phyloP scores from a whole-genome alignment of 1,140 invertebrate species.

The Drosophila miranda region DNA sequence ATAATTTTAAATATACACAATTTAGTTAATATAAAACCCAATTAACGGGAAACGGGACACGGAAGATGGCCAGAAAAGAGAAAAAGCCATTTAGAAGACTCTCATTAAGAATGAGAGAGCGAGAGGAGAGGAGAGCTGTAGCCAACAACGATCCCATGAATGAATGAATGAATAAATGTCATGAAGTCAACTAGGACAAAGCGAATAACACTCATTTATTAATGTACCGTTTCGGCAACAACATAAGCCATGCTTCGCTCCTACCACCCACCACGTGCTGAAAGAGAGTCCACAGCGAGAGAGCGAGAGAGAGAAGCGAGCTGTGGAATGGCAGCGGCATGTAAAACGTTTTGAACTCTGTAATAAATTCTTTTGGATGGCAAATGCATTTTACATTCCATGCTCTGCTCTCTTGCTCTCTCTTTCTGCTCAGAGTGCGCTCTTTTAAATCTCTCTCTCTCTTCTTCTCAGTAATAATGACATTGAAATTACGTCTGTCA shows the following conservation, averaged over 20 bases:
- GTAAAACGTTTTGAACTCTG: slow-evolving; percentile 56
- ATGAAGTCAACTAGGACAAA: slow-evolving; percentile 80
- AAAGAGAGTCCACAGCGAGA: slow-evolving; percentile 1
- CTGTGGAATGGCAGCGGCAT: slow-evolving; percentile 25
- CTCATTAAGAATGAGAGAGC: slow-evolving; percentile 35
- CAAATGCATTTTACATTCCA: slow-evolving; percentile 23
- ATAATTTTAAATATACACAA: slow-evolving; percentile 49
- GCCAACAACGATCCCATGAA: slow-evolving; percentile 55
- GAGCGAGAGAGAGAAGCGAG: slow-evolving; percentile 8
- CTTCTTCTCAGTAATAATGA: slow-evolving; percentile 55
- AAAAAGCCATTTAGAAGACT: slow-evolving; percentile 59
- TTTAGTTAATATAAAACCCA: slow-evolving; percentile 76
- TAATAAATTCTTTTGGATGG: slow-evolving; percentile 63
- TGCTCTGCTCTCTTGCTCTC: not conserved
- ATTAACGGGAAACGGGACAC: slow-evolving; percentile 58
- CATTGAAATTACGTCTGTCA: slow-evolving; percentile 71
- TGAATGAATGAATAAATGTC: slow-evolving; percentile 73
- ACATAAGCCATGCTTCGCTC: slow-evolving; percentile 2
- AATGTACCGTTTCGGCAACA: slow-evolving; percentile 69
- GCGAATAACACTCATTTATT: slow-evolving; percentile 79
- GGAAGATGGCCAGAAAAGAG: slow-evolving; percentile 35
- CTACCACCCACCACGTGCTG: not conserved
- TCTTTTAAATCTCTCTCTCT: slow-evolving; percentile 6
- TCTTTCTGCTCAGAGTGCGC: slow-evolving; percentile 14
- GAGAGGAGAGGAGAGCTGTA: slow-evolving; percentile 4